Evolutionary conservation across 2,888 invertebrate genomes (phyloP), one percentile per base, ranked within the genome.

Genomic region (Cheilosia grossa): DNA sequence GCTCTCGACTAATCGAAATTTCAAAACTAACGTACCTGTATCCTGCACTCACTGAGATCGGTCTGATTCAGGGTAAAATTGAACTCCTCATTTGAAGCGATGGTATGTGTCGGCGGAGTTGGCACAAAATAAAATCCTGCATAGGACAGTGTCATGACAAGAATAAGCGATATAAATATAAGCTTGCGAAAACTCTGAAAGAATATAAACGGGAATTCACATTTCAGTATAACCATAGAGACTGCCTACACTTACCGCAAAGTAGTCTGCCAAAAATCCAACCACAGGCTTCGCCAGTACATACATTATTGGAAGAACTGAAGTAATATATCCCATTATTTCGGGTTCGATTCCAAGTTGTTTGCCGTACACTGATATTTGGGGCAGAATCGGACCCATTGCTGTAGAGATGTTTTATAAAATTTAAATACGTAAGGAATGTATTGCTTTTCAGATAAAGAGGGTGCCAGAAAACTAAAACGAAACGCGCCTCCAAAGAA

Each of bases 381-480:
- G 97, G 0, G 97, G 97, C 42, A 97, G 92, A 59, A 97, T 94
- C 0, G 97, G 96, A 0, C 97, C 97, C 92, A 96, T 94, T 0
- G 96, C 97, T 97, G 92, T 64, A 92, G 92, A 88, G 30, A 30
- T 30, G 30, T 9, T 30, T 30, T 30, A 30, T 27, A 30, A 88
- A 30, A 6, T 27, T 27, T 27, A 5, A 6, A 5, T 27, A 27
- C 27, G 27, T 27, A 1, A 1, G 27, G 24, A 4, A 27, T 27
- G 24, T 0, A 27, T 27, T 27, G 27, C 27, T 27, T 27, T 27
- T 27, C 27, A 27, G 27, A 7, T 27, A 6, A 27, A 27, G 27
- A 27, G 27, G 6, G 27, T 27, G 6, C 0, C 27, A 27, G 27
- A 27, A 27, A 27, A 27, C 1, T 27, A 27, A 27, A 27, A 24